phyloP scores from a whole-genome alignment of 1,140 invertebrate genomes.

The Philotrypesis tridentata region DNA sequence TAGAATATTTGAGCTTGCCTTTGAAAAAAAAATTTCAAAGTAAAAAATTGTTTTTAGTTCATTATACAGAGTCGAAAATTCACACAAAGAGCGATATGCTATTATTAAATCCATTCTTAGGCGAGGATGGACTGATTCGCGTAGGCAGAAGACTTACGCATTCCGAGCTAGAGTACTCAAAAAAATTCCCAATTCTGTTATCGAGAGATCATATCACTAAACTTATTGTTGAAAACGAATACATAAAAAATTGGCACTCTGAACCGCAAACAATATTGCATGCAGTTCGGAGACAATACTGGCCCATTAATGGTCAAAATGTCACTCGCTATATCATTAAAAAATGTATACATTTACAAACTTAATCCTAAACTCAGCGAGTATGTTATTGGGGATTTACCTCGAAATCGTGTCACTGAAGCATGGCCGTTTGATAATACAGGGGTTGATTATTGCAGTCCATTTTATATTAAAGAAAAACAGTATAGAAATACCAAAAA shows the following conservation, averaged over 20 bases:
- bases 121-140: no score
- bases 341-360: not conserved
- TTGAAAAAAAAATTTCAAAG: no score
- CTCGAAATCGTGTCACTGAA: not conserved
- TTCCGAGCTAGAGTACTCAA: not conserved
- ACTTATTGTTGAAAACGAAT: not conserved
- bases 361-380: not conserved
- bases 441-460: constrained; percentile 31
- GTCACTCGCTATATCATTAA: not conserved
- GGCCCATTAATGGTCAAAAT: no score
- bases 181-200: not conserved
- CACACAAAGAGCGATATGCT: not conserved
- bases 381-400: constrained; percentile 30
- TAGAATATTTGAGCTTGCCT: no score
- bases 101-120: not conserved
- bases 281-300: no score
- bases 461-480: constrained; percentile 29
- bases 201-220: not conserved
- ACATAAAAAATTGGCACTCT: not conserved
- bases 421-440: not conserved
- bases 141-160: not conserved
- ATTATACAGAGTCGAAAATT: not conserved
- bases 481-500: not conserved
- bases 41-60: no score
- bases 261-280: constrained; percentile 16